These are phyloP conservation scores for Ophion ellenae DNA, from an alignment of 2,888 invertebrate genomes.

Conservation along the genomic window DNA sequence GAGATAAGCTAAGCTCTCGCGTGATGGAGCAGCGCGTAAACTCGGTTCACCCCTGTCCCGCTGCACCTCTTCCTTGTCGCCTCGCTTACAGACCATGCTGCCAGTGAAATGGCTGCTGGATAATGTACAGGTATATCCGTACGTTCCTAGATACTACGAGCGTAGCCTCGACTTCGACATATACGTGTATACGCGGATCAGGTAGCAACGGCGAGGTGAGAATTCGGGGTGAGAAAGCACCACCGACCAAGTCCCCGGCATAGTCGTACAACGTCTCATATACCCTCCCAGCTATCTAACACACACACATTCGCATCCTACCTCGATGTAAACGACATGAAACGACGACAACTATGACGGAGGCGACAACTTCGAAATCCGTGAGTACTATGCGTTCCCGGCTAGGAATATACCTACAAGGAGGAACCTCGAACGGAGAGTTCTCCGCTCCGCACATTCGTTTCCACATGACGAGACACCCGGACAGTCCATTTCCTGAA, in stretches of 20 bases:
- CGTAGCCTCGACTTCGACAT: constrained; percentile 35
- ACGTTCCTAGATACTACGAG: constrained; percentile 22
- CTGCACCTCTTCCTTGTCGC: constrained; percentile 33
- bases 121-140: constrained; percentile 77
- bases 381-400: constrained; percentile 22
- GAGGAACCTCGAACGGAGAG: constrained; percentile 16
- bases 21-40: constrained; percentile 82
- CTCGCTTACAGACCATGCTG: constrained; percentile 72
- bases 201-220: constrained; percentile 50
- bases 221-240: constrained; percentile 47
- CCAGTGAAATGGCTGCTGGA: constrained; percentile 80
- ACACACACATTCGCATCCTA: constrained; percentile 39
- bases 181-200: constrained; percentile 29
- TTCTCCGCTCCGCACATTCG: constrained; percentile 22
- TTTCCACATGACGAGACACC: constrained; percentile 8
- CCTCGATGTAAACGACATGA: constrained; percentile 37
- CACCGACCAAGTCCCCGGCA: constrained; percentile 40
- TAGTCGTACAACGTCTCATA: constrained; percentile 49
- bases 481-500: not conserved
- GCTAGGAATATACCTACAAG: constrained; percentile 9
- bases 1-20: constrained; percentile 83
- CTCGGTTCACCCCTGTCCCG: constrained; percentile 70
- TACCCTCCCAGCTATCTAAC: constrained; percentile 51
- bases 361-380: constrained; percentile 33
- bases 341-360: constrained; percentile 7